Evolutionary conservation across 1,140 invertebrate genomes (phyloP), one percentile per base, ranked within the genome.

Genomic region (Apis florea): DNA sequence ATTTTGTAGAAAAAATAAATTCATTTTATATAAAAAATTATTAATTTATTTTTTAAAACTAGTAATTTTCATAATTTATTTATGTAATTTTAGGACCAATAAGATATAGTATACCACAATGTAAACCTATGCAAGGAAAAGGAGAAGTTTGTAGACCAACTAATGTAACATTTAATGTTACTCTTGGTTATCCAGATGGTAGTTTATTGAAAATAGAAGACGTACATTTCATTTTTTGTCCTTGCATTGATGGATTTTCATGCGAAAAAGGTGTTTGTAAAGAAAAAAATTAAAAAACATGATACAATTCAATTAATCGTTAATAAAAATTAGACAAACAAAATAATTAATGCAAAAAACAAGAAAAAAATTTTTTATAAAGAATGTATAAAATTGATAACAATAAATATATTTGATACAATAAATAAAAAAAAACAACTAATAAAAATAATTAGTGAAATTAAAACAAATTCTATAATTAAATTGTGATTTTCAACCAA

Each of bases 171-270:
- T 63, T 13, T 13, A 78, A 54, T 19, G 76, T 40, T 87, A 90
- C 79, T 1, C 73, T 83, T 31, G 84, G 61, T 15, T 82, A 91
- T 71, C 91, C 91, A 0, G 76, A 92, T 61, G 85, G 84, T 11
- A 26, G 40, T 5, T 10, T 51, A 31, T 31, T 91, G 19, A 58
- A 80, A 31, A 79, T 90, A 53, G 86, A 77, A 8, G 56, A 90
- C 51, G 85, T 92, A 9, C 53, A 91, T 79, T 72, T 51, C 6
- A 75, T 89, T 11, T 59, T 91, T 12, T 92, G 92, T 70, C 90
- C 91, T 26, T 92, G 92, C 47, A 75, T 21, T 0, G 8, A 82
- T 1, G 88, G 86, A 49, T 73, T 91, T n/a, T 72, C 53, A 12
- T 92, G 92, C 56, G 77, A 80, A 58, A 63, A 47, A 5, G 83